A percentile compares a stretch with the other conserved stretches of the same genome.
These are phyloP conservation scores for Epizoanthus illoricatus DNA, from an alignment of 92 coral and sea anemone genomes.

Conservation along the genomic window DNA sequence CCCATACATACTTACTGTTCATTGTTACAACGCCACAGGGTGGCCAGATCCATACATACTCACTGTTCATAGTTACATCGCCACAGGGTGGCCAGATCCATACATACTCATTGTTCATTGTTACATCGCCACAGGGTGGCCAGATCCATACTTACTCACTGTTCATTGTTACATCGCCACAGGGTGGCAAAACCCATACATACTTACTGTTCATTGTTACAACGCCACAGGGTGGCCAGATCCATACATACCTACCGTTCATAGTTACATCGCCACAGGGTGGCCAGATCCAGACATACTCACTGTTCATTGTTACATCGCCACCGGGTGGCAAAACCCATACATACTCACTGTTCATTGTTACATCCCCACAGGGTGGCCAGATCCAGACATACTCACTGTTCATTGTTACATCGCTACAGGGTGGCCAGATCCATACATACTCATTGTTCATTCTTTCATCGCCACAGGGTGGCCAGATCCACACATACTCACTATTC, in stretches of 20 bases:
- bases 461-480: constrained; percentile 74
- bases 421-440: constrained; percentile 93
- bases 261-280: constrained; percentile 57
- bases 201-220: too few species aligned
- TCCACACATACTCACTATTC: too few species aligned
- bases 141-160: too few species aligned
- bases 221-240: constrained; percentile 74
- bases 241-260: too few species aligned
- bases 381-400: constrained; percentile 88
- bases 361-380: constrained; percentile 65
- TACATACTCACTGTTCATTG: too few species aligned
- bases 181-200: constrained; percentile 93
- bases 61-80: not conserved
- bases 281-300: constrained; percentile 85
- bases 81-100: constrained; percentile 88
- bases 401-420: not conserved
- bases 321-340: constrained; percentile 86
- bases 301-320: not conserved
- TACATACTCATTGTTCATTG: too few species aligned
- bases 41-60: constrained; percentile 85
- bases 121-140: constrained; percentile 65
- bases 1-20: too few species aligned
- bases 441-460: too few species aligned
- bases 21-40: constrained; percentile 57
- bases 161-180: not conserved